These are phyloP conservation scores for Aegotheles bennettii DNA, from an alignment of 2,113 vertebrate species.

Conservation along the genomic window DNA sequence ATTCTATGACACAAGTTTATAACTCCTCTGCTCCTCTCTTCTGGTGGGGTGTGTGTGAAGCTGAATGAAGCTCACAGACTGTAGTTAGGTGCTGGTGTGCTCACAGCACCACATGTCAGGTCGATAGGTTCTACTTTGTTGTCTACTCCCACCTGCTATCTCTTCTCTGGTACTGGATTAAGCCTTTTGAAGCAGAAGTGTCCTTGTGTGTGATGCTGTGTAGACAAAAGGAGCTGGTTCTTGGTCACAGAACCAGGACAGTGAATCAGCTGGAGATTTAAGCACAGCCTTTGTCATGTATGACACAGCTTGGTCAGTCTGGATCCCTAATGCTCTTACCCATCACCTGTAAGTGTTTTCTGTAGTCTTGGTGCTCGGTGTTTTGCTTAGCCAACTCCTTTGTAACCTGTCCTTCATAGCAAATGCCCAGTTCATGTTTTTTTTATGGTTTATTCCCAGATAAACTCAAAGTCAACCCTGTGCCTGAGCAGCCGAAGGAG, in stretches of 20 bases:
- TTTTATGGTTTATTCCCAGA: conserved; percentile 33
- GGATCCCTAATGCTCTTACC: neutral
- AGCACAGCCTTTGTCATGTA: neutral
- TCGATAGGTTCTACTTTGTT: neutral
- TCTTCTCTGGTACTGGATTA: neutral
- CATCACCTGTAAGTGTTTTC: neutral
- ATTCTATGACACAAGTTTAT: neutral
- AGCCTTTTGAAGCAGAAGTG: neutral
- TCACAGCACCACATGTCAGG: neutral
- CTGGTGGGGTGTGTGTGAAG: neutral
- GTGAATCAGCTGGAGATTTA: neutral
- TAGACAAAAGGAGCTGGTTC: neutral
- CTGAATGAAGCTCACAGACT: neutral
- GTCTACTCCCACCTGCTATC: neutral
- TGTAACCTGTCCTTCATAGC: neutral
- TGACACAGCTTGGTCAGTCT: neutral
- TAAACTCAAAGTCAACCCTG: conserved; percentile 71
- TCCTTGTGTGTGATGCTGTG: neutral
- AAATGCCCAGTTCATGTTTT: neutral
- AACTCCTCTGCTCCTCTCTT: neutral
- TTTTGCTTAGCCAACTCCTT: neutral
- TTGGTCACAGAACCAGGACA: too few species aligned
- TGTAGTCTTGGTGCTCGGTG: neutral
- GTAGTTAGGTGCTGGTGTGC: neutral
- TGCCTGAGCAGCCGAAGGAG: conserved; percentile 71